Evolutionary conservation across 2,113 vertebrate genomes (phyloP), one percentile per base, ranked within the genome.

Genomic region (Glaucidium brasilianum): DNA sequence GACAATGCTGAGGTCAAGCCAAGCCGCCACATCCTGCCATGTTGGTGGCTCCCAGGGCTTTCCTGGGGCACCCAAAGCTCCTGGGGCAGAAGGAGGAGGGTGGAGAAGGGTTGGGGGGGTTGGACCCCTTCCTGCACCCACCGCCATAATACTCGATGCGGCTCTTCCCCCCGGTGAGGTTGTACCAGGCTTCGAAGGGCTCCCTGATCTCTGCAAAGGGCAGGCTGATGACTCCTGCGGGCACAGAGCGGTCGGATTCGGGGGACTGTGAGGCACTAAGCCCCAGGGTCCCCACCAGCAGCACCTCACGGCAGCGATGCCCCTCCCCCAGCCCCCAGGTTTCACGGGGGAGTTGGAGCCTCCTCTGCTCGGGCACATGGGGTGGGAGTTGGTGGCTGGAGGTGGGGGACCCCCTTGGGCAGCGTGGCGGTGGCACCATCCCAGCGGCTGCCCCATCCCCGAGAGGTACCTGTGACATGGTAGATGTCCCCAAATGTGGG

Each of bases 151-250:
- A 98, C 62, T 99, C 96, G 12, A 98, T 98, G 37, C 97, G 92
- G 91, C 98, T 98, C 80, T 98, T 98, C 11, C 97, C 96, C n/a
- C 92, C 97, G 0, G 95, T 71, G 2, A 96, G 67, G 79, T 98
- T 98, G 62, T 98, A 98, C 98, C 98, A 99, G 94, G 97, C 98
- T 93, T 99, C 98, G 29, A 98, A 98, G 5, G 97, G 99, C 95
- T 99, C 98, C 88, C 98, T 94, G 85, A 99, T 98, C 92, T 99
- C 98, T 9, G 98, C 98, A 7, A 98, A 99, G 56, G 98, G 98
- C 30, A 99, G 88, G 22, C 94, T 98, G 62, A 99, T 97, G 75
- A 98, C 82, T 62, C 98, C 98, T 98, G 96, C 0, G 18, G 50
- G 84, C 52, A 83, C 64, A 35, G 41, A 32, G 45, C 13, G 56